Evolutionary conservation across 1,140 invertebrate species (phyloP), one percentile per base, ranked within the genome.

Genomic region (Tetranychus urticae): DNA sequence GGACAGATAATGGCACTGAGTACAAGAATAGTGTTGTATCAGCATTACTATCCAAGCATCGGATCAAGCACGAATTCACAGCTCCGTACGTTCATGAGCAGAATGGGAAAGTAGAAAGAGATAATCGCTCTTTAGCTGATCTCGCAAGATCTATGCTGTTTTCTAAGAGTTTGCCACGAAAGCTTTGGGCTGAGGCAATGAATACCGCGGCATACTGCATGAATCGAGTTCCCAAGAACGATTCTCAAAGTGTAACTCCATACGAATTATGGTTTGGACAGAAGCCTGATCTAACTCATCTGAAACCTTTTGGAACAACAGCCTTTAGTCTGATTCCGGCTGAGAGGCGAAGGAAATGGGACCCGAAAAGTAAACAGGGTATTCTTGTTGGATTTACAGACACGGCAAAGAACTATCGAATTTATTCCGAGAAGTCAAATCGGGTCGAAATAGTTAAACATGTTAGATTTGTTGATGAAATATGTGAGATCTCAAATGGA

Each of bases 131-230:
- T 12, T 8, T 62, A 31, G 46, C 65, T 10, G 64, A 65, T 50
- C 42, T n/a, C 3, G 57, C 60, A 36, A 58, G 63, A 35, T 45
- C 65, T 0, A 65, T 65, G 63, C 31, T 65, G 10, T 50, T 47
- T 56, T 33, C 56, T 37, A 58, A 14, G 10, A 39, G 37, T 12
- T 52, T 65, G n/a, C 39, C 63, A 23, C 56, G n/a, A n/a, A n/a
- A n/a, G n/a, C n/a, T n/a, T n/a, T n/a, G n/a, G n/a, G n/a, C n/a
- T n/a, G n/a, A n/a, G 39, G 54, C 37, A 7, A 36, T 62, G 10
- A 55, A 62, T 46, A 63, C 37, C 3, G 61, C 54, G 7, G 56
- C 47, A 14, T 58, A 65, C 39, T 14, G 62, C 12, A 35, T 62
- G 46, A 65, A 62, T 60, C 6, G 46, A 56, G 37, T 55, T 2